Evolutionary conservation across 1,140 invertebrate species (phyloP).

Genomic region (Formica exsecta): DNA sequence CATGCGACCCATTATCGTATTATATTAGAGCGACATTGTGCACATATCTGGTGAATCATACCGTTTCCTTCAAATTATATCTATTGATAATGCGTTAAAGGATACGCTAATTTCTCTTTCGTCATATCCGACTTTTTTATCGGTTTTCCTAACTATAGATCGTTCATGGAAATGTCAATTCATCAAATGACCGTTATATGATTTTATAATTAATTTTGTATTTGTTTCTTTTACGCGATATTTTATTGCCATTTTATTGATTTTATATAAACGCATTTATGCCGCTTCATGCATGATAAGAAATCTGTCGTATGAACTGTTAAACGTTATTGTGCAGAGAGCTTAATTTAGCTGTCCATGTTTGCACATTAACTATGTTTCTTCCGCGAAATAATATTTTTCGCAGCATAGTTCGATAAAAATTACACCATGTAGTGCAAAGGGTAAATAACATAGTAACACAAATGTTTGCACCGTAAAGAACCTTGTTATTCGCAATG

Average conservation of each 20-base stretch:
- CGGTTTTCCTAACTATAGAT: neutral
- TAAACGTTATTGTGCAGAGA: neutral
- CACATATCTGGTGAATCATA: conserved; percentile 24
- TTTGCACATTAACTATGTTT: neutral
- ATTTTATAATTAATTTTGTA: neutral
- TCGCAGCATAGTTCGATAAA: neutral
- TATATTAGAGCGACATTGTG: conserved; percentile 50
- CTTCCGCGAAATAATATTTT: conserved; percentile 1
- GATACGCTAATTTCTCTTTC: conserved; percentile 7
- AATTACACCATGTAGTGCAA: neutral
- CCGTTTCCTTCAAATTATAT: conserved; percentile 65
- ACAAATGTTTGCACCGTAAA: conserved; percentile 3
- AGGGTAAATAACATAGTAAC: neutral
- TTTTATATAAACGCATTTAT: neutral
- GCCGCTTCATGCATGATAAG: neutral
- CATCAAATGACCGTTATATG: neutral
- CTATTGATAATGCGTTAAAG: conserved; percentile 44
- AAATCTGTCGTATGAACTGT: neutral
- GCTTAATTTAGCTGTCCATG: neutral
- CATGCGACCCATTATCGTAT: conserved; percentile 4
- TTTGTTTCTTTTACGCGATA: no score
- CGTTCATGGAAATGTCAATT: neutral
- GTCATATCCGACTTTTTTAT: conserved; percentile 14
- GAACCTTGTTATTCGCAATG: conserved; percentile 9
- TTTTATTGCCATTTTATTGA: conserved; percentile 1